These are phyloP conservation scores for Sorex maritimensis DNA, from an alignment of 2,797 vertebrate species.

Conservation along the genomic window DNA sequence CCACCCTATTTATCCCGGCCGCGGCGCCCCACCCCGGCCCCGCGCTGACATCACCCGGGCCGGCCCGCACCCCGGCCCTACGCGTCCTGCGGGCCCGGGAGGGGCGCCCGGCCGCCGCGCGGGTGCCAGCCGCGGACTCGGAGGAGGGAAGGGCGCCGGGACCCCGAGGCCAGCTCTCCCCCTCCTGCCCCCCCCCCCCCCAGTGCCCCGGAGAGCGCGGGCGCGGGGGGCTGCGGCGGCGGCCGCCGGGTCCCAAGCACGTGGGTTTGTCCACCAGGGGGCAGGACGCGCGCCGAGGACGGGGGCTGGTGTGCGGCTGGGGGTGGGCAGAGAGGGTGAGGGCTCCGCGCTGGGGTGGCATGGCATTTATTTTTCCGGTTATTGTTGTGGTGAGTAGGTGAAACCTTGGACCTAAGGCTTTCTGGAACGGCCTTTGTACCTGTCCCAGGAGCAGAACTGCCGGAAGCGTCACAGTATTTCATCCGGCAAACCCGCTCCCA, in stretches of 20 bases:
- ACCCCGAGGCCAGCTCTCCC: too few species aligned
- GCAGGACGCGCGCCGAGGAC: background rate
- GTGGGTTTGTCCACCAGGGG: conserved; percentile 6
- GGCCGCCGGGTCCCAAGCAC: background rate
- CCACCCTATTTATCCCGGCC: conserved; percentile 89
- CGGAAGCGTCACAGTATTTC: background rate
- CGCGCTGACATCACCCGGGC: conserved; percentile 61
- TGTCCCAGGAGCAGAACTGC: background rate
- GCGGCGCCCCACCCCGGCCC: background rate
- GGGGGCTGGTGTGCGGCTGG: accelerated
- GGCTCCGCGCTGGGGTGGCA: background rate
- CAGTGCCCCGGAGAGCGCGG: too few species aligned
- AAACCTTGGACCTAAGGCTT: conserved; percentile 13
- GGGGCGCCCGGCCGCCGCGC: too few species aligned
- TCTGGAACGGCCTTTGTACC: conserved; percentile 45
- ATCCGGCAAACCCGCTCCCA: background rate
- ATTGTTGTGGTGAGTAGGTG: background rate
- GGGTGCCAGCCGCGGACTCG: too few species aligned
- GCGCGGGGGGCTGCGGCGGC: too few species aligned
- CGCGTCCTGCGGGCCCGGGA: too few species aligned
- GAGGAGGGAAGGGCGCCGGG: too few species aligned
- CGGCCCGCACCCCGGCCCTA: conserved; percentile 80
- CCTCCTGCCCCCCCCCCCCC: too few species aligned
- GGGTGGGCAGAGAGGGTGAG: background rate
- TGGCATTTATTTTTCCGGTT: conserved; percentile 50